Conservation (phyloP, 92 coral and sea anemone species). For the Epizoanthus scotinus region DNA sequence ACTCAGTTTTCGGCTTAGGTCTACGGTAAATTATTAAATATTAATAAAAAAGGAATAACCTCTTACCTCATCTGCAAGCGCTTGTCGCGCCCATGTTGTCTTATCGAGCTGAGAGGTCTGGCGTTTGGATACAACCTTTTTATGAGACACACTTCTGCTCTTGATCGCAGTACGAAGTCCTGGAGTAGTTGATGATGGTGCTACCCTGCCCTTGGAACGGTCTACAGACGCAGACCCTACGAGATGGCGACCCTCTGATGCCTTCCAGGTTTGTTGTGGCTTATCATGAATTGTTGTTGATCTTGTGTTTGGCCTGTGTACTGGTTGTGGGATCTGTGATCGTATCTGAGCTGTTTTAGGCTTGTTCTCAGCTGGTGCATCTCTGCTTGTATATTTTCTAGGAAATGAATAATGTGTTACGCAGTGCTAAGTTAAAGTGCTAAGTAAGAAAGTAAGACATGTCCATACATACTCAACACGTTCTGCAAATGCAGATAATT, state of each 20-base stretch:
- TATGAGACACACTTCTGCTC: conserved; percentile 25
- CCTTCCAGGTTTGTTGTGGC: conserved; percentile 16
- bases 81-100: conserved; percentile 27
- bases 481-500: too few species aligned
- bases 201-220: conserved; percentile 3
- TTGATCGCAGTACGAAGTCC: neutral
- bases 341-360: conserved; percentile 6
- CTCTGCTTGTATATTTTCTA: neutral
- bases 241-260: neutral
- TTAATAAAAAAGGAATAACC: too few species aligned
- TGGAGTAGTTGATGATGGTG: conserved; percentile 16
- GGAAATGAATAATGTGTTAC: neutral
- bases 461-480: too few species aligned
- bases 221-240: conserved; percentile 18
- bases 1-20: too few species aligned
- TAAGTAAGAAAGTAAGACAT: neutral
- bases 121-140: conserved; percentile 10
- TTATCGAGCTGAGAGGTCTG: conserved; percentile 5
- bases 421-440: neutral
- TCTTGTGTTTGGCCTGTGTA: neutral
- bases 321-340: conserved; percentile 39
- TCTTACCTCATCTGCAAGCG: conserved; percentile 37
- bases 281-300: neutral
- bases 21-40: too few species aligned
- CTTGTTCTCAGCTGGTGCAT: neutral